Evolutionary conservation across 2,888 invertebrate genomes (phyloP), one percentile per base, ranked within the genome.

Genomic region (Leptopilina syphax): DNA sequence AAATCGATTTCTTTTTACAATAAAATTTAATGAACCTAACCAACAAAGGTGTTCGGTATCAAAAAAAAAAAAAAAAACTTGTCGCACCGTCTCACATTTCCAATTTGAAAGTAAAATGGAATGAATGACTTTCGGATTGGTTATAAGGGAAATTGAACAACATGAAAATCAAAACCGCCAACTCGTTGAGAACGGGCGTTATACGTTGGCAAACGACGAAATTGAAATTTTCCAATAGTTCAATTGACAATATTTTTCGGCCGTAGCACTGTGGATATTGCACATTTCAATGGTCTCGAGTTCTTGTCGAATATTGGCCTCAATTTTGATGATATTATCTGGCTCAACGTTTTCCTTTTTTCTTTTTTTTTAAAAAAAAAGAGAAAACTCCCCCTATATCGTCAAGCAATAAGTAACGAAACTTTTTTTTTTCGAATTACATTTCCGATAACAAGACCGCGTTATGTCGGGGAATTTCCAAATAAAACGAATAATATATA

Each of bases 191-290:
- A 50, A 57, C 54, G 76, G 68, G 54, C 65, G 54, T 54, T 50
- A 44, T 44, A 50, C 57, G 41, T 7, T 54, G 63, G 34, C 66
- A 34, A 79, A 34, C 79, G 70, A 67, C 68, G 77, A 79, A 81
- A 63, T 81, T 79, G 84, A 85, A 84, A 87, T 85, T 86, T 83
- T 81, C 65, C 78, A 66, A 63, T 63, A 24, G 63, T 81, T 66
- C 85, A 83, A 87, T 85, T 79, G 85, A 84, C 83, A 81, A 85
- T 84, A 87, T 85, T 84, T 86, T 84, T 84, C 82, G 34, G 65
- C 81, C 80, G 84, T 87, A 84, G 84, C 83, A 85, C 84, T 83
- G 84, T 87, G 85, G 84, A 84, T 85, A 85, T 83, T 77, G 80
- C 77, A 77, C 80, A 73, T 73, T 54, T 73, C 73, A 34, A 73